Evolutionary conservation across 2,888 invertebrate genomes (phyloP), one percentile per base, ranked within the genome.

Genomic region (Tribolium freemani): DNA sequence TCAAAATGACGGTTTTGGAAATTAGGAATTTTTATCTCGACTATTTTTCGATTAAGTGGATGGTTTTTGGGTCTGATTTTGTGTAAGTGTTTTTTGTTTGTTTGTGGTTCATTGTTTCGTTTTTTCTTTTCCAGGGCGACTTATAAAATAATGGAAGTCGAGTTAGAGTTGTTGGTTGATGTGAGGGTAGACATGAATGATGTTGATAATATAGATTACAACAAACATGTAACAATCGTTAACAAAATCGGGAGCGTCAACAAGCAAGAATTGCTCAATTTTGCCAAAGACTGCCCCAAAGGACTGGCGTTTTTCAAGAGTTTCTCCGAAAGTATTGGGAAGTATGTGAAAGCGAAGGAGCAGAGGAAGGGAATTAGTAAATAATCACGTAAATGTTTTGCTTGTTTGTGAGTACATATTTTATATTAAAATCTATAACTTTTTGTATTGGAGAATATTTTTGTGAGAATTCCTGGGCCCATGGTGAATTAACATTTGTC

Each of bases 121-220:
- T 51, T 51, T 13, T 30, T n/a, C n/a, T 10, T 10, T 30, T 54
- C 1, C 11, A 69, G 60, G 20, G 53, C 54, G 26, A 44, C 3
- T 5, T 69, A 38, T 16, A 61, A 51, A 13, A 53, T 69, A 0
- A n/a, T 30, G 6, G n/a, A 45, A 11, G 11, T 31, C 6, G 4
- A 6, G 0, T 11, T 45, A 30, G 30, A n/a, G 30, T 10, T 60
- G 20, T 46, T 4, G n/a, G n/a, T 5, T 10, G 56, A 56, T 51
- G 38, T 70, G 9, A 63, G 10, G 2, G 31, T 70, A 2, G 21
- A 70, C 38, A 11, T 70, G n/a, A 13, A 16, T 3, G 50, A 70
- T 38, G 10, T 70, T 2, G 70, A 70, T 1, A 48, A 20, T 38
- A 10, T 64, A 31, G 56, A 61, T 26, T 13, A 5, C 5, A 46